phyloP scores from a whole-genome alignment of 35 echinoderm and acorn worm genomes.

The Eucidaris tribuloides region DNA sequence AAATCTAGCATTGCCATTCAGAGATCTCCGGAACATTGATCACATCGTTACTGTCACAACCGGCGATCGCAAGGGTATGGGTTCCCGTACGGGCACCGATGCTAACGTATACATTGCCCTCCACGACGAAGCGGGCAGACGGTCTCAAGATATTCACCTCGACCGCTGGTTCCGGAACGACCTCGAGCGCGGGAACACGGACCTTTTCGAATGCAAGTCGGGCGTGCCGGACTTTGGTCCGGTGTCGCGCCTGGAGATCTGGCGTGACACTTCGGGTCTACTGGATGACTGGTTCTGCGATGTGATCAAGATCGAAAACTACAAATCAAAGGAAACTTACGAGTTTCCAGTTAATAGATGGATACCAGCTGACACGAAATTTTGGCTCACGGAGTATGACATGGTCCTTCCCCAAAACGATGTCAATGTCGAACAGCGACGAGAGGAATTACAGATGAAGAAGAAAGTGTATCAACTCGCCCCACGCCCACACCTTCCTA shows the following conservation, averaged over 20 bases:
- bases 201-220: conserved; percentile 1
- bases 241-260: conserved; percentile 52
- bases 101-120: conserved; percentile 57
- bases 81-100: conserved; percentile 74
- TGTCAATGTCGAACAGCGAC: conserved; percentile 1
- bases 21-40: no score
- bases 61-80: conserved; percentile 61
- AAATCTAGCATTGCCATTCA: no score
- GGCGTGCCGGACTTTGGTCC: conserved; percentile 40
- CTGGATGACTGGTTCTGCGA: conserved; percentile 73
- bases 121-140: conserved; percentile 7
- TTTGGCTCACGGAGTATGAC: conserved; percentile 23
- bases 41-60: conserved; percentile 54
- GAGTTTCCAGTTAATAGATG: conserved; percentile 59
- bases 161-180: conserved; percentile 49
- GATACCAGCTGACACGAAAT: conserved; percentile 22
- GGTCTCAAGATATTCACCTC: conserved; percentile 35
- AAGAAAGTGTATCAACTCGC: conserved; percentile 7
- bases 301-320: conserved; percentile 25
- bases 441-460: conserved; percentile 34
- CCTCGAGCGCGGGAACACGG: conserved; percentile 48
- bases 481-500: neutral
- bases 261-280: conserved; percentile 44
- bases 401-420: conserved; percentile 35
- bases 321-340: neutral